Evolutionary conservation across 2,888 invertebrate genomes (phyloP).

Genomic region (Unio delphinus): DNA sequence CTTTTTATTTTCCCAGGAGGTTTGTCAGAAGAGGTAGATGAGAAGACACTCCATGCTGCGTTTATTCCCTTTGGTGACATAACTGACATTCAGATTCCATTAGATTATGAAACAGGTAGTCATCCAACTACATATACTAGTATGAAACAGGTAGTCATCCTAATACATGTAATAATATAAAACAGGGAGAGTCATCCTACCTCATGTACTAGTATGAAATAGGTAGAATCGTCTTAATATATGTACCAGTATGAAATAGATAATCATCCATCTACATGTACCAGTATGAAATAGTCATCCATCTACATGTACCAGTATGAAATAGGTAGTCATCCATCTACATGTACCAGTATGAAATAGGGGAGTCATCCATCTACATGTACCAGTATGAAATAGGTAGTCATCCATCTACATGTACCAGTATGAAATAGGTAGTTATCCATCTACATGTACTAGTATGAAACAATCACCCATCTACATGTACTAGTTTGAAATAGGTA

Average conservation of each 20-base stretch:
- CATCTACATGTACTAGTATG: background rate
- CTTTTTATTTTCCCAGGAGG: constrained; percentile 68
- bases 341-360: no score
- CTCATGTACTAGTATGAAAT: background rate
- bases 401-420: no score
- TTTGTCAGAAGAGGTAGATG: constrained; percentile 88
- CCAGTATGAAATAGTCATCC: no score
- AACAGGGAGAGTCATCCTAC: no score
- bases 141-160: no score
- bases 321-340: constrained; percentile 68
- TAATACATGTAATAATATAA: no score
- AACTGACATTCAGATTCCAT: constrained; percentile 96
- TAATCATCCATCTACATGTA: no score
- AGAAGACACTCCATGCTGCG: constrained; percentile 94
- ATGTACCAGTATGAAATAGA: no score
- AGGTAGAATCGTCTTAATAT: background rate
- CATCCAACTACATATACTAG: background rate
- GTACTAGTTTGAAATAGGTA: background rate
- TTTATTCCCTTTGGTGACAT: constrained; percentile 99
- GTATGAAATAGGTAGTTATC: background rate
- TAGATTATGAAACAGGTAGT: constrained; percentile 88
- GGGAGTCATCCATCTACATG: no score
- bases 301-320: constrained; percentile 78
- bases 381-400: no score
- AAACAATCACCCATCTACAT: background rate